Evolutionary conservation across 2,797 vertebrate genomes (phyloP).

Genomic region (Amphiprion clarkii): DNA sequence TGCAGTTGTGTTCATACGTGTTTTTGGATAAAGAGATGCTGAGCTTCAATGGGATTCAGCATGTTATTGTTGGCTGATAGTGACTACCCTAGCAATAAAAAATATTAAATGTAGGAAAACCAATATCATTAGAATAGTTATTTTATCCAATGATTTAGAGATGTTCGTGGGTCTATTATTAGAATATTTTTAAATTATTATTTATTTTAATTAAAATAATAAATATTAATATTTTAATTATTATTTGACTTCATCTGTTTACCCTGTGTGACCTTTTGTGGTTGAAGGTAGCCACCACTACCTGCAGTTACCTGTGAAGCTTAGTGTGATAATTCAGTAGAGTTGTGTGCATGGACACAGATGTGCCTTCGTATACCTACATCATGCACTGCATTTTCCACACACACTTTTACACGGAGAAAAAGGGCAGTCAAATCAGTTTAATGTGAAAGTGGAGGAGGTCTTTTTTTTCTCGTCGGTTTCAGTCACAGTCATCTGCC

Average conservation of each 20-base stretch:
- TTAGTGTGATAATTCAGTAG: not conserved
- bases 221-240: too few relatives aligned
- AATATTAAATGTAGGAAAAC: too few relatives aligned
- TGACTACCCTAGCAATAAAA: too few relatives aligned
- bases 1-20: too few relatives aligned
- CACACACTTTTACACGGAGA: conserved; percentile 13
- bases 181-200: too few relatives aligned
- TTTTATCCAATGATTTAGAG: too few relatives aligned
- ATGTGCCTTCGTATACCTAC: conserved; percentile 25
- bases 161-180: too few relatives aligned
- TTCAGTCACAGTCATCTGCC: conserved; percentile 49
- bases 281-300: not conserved
- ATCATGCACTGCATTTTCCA: not conserved
- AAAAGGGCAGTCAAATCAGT: conserved; percentile 19
- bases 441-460: conserved; percentile 24
- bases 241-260: not conserved
- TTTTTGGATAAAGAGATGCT: too few relatives aligned
- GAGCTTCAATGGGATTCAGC: too few relatives aligned
- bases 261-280: not conserved
- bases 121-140: too few relatives aligned
- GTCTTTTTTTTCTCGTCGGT: conserved; percentile 21
- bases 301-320: not conserved
- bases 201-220: too few relatives aligned
- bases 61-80: too few relatives aligned
- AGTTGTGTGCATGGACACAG: conserved; percentile 11